Evolutionary conservation across 2,113 vertebrate genomes (phyloP), one percentile per base, ranked within the genome.

Genomic region (Cyprinodon tularosa): DNA sequence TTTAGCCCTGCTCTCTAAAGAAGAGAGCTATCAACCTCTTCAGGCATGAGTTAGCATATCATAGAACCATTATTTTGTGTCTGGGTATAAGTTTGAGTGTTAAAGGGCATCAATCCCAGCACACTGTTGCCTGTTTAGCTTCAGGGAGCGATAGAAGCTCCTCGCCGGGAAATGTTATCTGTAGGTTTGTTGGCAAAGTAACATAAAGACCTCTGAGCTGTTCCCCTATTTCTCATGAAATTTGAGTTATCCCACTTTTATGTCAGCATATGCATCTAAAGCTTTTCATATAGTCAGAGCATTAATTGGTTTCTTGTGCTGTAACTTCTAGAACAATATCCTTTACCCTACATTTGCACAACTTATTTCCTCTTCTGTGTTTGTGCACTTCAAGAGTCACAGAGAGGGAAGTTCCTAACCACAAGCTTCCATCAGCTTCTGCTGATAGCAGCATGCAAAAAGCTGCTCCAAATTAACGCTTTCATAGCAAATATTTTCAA

Each of bases 1-100:
- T 81, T 79, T 86, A 86, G 84, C 82, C 84, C 77, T 48, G 66
- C 72, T 86, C 80, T 89, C 87, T 84, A 81, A 81, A 86, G 86
- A 91, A 86, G 88, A 88, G 87, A 78, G 83, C 89, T 85, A 88
- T 92, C 87, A 92, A 80, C 76, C 81, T 89, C 85, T 92, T 85
- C 89, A 93, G 83, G 90, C 90, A 86, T 90, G 90, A 91, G 86
- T 84, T 85, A 82, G 86, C 91, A 90, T 88, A 90, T 90, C 85
- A 90, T 84, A 68, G 66, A 74, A 72, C 78, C 76, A 82, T 88
- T 87, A 78, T 64, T 79, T 71, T 76, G 82, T 62, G 62, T 71
- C 66, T 45, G 70, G 36, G 40, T 74, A 71, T 83, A 45, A 84
- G 78, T 75, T 76, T 66, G 63, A 59, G 76, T 69, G 53, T 60